Evolutionary conservation across 2,888 invertebrate species (phyloP), one percentile per base, ranked within the genome.

Genomic region (Drosophila sordidula): DNA sequence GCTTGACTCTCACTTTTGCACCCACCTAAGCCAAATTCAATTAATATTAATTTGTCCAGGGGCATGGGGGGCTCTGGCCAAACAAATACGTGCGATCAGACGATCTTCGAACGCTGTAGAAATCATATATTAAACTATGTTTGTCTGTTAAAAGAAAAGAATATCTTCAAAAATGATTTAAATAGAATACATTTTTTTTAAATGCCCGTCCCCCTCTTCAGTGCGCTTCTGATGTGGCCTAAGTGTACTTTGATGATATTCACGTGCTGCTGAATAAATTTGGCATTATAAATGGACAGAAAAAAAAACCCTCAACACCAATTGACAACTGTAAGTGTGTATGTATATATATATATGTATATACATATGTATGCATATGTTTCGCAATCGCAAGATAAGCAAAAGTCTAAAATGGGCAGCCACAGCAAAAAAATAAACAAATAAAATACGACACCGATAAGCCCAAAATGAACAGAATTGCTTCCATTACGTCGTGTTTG

Each of bases 321-420:
- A 25, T 38, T 22, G 4, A 57, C 22, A 18, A 54, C 14, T 26
- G 9, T 36, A 6, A 16, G 1, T 6, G 3, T 16, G 9, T 39
- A 39, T n/a, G n/a, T n/a, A n/a, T n/a, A n/a, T 25, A 36, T n/a
- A 32, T 18, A 12, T 5, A 39, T 25, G 1, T 12, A 16, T 12
- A 8, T 26, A 16, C 3, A 3, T 25, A 42, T 52, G 46, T 51
- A 42, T 50, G 36, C 50, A 38, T 56, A 38, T 41, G 47, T 78
- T 81, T 75, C 47, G 55, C 52, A 62, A 77, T 65, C 56, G 44
- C 36, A 38, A 47, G 87, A 81, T 81, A 84, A 87, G 69, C 46
- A 42, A 38, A 44, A 11, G n/a, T 14, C 47, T 4, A 18, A 66
- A 52, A 56, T 36, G 25, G 39, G 39, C 63, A 56, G 47, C 39